A percentile compares a stretch with the other conserved stretches of the same genome.
Evolutionary conservation across 1,140 invertebrate genomes (phyloP).

Genomic region (Tetramorium simillimum): DNA sequence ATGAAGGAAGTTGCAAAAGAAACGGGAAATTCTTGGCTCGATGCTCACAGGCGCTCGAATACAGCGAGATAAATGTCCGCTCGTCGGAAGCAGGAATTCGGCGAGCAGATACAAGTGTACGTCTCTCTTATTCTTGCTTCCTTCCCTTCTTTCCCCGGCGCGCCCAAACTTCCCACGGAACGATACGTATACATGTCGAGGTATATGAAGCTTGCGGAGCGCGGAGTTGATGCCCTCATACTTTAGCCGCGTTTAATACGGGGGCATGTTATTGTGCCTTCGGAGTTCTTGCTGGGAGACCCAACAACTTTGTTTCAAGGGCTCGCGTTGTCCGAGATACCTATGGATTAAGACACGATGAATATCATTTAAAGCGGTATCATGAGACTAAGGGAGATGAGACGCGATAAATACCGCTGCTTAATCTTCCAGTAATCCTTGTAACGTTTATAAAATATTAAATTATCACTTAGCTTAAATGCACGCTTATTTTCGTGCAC

Average conservation of each 20-base stretch:
- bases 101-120: conserved; percentile 33
- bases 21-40: conserved; percentile 17
- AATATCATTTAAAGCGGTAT: conserved; percentile 33
- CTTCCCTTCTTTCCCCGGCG: not conserved
- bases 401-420: not conserved
- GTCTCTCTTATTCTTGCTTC: conserved; percentile 6
- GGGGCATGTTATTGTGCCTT: conserved; percentile 69
- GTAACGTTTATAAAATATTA: not conserved
- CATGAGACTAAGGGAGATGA: not conserved
- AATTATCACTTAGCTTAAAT: not conserved
- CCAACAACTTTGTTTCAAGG: conserved; percentile 72
- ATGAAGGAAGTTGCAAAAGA: conserved; percentile 44
- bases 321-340: conserved; percentile 61
- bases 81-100: conserved; percentile 37
- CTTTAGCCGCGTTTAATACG: conserved; percentile 67
- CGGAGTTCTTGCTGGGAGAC: conserved; percentile 49
- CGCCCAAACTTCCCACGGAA: conserved; percentile 56
- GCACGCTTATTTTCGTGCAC: not conserved
- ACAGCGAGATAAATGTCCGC: conserved; percentile 18
- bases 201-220: conserved; percentile 66
- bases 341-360: conserved; percentile 61
- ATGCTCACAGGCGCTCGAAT: conserved; percentile 13
- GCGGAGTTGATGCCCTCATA: conserved; percentile 39
- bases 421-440: no score
- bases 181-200: conserved; percentile 54